A percentile compares a stretch with the other conserved stretches of the same genome.
Conservation (phyloP, 1,140 invertebrate genomes). For the Trachymyrmex septentrionalis region DNA sequence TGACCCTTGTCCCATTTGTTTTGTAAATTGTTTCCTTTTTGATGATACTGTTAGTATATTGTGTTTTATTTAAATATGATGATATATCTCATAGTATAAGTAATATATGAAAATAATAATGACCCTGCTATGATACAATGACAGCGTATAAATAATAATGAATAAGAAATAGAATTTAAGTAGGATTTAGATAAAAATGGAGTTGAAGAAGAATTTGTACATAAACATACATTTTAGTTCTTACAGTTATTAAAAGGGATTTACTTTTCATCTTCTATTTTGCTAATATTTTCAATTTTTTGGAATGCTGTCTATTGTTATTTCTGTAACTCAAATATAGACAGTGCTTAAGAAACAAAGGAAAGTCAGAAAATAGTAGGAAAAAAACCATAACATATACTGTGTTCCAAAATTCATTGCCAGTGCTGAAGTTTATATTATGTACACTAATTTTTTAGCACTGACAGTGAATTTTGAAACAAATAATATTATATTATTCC, state of each 20-base stretch:
- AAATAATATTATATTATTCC: neutral
- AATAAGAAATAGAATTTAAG: neutral
- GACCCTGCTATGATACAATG: neutral
- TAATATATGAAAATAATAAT: neutral
- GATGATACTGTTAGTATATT: neutral
- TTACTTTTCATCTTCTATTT: neutral
- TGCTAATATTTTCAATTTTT: neutral
- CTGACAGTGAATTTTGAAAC: too few relatives aligned
- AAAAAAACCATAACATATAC: neutral
- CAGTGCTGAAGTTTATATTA: too few relatives aligned
- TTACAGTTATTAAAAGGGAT: neutral
- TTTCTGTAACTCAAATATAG: neutral
- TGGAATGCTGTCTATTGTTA: slow-evolving; percentile 3
- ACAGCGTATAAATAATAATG: neutral
- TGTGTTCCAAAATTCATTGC: too few relatives aligned
- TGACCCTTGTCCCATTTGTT: neutral
- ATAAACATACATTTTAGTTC: neutral
- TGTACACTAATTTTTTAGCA: too few relatives aligned
- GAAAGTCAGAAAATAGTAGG: neutral
- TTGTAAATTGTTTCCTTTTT: neutral
- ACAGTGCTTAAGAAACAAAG: neutral
- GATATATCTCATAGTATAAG: neutral
- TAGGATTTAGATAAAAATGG: neutral
- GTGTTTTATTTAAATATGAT: neutral
- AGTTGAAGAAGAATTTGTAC: neutral